Evolutionary conservation across 2,113 vertebrate genomes (phyloP).

Genomic region (Sphyrna mokarran): DNA sequence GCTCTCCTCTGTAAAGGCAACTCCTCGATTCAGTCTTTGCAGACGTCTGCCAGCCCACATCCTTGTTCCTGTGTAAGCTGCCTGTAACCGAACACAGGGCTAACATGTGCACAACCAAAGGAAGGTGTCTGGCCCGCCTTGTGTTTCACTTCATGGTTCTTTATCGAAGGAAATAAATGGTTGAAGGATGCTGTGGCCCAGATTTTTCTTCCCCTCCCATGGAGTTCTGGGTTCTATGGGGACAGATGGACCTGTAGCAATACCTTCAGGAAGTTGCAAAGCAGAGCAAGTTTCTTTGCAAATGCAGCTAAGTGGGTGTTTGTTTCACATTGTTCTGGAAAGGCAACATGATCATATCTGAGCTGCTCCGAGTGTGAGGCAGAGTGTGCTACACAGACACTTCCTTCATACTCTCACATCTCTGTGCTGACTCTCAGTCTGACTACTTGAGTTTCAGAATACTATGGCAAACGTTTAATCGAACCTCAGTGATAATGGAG

Average conservation of each 20-base stretch:
- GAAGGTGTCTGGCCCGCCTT: background rate
- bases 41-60: constrained; percentile 50
- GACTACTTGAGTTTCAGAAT: background rate
- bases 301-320: background rate
- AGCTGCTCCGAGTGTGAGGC: background rate
- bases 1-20: background rate
- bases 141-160: background rate
- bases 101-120: background rate
- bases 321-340: background rate
- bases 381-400: background rate
- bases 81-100: background rate
- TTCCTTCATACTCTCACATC: background rate
- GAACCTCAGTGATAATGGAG: background rate
- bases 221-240: background rate
- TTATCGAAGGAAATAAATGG: background rate
- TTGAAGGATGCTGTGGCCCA: background rate
- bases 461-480: background rate
- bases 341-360: background rate
- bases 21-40: background rate
- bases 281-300: background rate
- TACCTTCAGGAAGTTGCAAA: background rate
- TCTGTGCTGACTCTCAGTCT: background rate
- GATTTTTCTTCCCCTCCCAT: background rate
- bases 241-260: background rate
- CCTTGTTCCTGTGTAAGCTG: constrained; percentile 59